Evolutionary conservation across 2,797 vertebrate genomes (phyloP), one percentile per base, ranked within the genome.

Genomic region (Buceros bicornis): DNA sequence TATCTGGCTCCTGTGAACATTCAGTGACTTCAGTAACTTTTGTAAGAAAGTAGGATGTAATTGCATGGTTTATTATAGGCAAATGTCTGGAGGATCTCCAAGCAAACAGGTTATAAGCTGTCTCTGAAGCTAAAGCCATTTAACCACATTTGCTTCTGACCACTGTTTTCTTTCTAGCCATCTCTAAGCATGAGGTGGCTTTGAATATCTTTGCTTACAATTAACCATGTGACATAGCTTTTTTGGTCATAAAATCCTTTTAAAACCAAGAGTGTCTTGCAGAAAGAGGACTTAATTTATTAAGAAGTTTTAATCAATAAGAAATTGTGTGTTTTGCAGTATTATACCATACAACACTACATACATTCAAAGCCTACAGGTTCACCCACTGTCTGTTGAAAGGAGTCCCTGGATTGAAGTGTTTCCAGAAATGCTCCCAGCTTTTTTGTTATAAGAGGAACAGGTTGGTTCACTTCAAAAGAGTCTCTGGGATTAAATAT

Each of bases 391-490:
- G 37, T 17, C 48, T 78, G 7, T 88, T 93, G 60, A 78, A 40
- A 56, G 33, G 25, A 69, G 40, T 74, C 7, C 28, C 16, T 53
- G 61, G 31, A 45, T 1, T 67, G 56, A 87, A 17, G 14, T 19
- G 24, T 66, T 95, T 62, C 56, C 54, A 76, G 48, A 78, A 74
- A 57, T 60, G 19, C n/a, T 83, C 28, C 35, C 57, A 77, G 24
- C 8, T 40, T 73, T 69, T 91, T 92, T 64, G 12, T 18, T 90
- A 12, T 29, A 60, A 73, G 51, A n/a, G 25, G 15, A 88, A 33
- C 14, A 73, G 72, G n/a, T 26, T 81, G 11, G 4, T 88, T 88
- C 80, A n/a, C 35, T 92, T 90, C 43, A 82, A 56, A 85, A 80
- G 67, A 60, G 16, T 7, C 35, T 73, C 28, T 53, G 53, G 17